Evolutionary conservation across 2,797 vertebrate genomes (phyloP).

Genomic region (Eospalax fontanierii): DNA sequence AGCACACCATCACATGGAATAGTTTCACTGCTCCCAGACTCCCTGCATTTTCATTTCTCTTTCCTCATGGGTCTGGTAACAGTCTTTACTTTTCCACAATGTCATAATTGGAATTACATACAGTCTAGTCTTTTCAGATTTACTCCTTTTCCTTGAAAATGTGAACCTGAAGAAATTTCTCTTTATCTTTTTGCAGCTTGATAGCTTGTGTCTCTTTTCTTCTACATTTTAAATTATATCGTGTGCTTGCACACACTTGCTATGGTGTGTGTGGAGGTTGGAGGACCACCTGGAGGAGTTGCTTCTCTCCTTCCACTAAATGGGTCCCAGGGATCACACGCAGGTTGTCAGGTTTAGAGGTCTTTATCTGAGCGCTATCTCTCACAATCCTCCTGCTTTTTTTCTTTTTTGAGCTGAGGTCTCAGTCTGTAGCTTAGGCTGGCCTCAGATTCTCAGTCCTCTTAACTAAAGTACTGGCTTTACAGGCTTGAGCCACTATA

Average conservation of each 20-base stretch:
- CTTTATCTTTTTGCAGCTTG: background rate
- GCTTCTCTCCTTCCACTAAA: too few species aligned
- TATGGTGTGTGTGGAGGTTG: too few species aligned
- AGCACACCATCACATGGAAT: background rate
- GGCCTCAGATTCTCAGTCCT: too few species aligned
- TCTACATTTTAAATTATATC: background rate
- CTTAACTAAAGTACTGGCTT: too few species aligned
- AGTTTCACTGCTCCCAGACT: background rate
- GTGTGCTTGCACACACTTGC: background rate
- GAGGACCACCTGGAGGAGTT: too few species aligned
- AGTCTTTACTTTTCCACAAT: background rate
- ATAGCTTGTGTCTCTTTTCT: background rate
- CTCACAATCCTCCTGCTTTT: too few species aligned
- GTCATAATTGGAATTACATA: background rate
- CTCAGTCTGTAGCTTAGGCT: too few species aligned
- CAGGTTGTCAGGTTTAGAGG: too few species aligned
- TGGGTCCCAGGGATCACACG: too few species aligned
- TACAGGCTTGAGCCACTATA: too few species aligned
- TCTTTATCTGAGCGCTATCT: too few species aligned
- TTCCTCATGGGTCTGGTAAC: background rate
- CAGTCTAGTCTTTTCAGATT: slow-evolving; percentile 21
- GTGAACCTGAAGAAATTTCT: background rate
- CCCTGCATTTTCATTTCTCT: background rate
- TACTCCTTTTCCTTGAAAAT: slow-evolving; percentile 45
- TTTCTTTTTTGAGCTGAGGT: too few species aligned